A percentile compares a stretch with the other conserved stretches of the same genome.
Conservation (phyloP, 1,140 invertebrate genomes). For the Drosophila obscura region DNA sequence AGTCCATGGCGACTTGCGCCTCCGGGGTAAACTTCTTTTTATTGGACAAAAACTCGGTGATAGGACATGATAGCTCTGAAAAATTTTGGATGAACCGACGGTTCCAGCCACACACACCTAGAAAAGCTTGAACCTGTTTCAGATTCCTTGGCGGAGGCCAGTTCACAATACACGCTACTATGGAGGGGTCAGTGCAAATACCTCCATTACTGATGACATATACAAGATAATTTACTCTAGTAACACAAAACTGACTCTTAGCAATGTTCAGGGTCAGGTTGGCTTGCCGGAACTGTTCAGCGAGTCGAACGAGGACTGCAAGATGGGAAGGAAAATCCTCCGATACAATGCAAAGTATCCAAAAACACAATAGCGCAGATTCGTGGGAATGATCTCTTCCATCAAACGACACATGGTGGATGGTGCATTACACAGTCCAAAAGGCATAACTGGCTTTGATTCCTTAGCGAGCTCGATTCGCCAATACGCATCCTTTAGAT, state of each 20-base stretch:
- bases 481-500: slow-evolving; percentile 33
- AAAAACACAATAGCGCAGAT: slow-evolving; percentile 41
- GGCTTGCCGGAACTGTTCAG: slow-evolving; percentile 8
- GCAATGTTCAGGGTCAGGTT: slow-evolving; percentile 1
- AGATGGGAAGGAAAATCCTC: too few relatives aligned
- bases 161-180: slow-evolving; percentile 10
- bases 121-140: slow-evolving; percentile 18
- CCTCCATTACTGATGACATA: slow-evolving; percentile 3
- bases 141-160: slow-evolving; percentile 14
- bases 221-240: not conserved
- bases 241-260: slow-evolving; percentile 4
- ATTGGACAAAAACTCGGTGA: not conserved
- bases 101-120: slow-evolving; percentile 11
- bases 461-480: slow-evolving; percentile 42
- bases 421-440: slow-evolving; percentile 29
- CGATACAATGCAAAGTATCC: too few relatives aligned
- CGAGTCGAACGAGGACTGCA: not conserved
- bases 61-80: not conserved
- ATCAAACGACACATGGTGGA: slow-evolving; percentile 35
- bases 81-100: slow-evolving; percentile 16
- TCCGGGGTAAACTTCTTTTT: slow-evolving; percentile 10
- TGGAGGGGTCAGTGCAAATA: slow-evolving; percentile 10
- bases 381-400: slow-evolving; percentile 46
- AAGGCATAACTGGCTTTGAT: slow-evolving; percentile 29
- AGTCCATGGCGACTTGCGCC: slow-evolving; percentile 4